Conservation (phyloP, 2,888 invertebrate species). For the Euclidia mi region DNA sequence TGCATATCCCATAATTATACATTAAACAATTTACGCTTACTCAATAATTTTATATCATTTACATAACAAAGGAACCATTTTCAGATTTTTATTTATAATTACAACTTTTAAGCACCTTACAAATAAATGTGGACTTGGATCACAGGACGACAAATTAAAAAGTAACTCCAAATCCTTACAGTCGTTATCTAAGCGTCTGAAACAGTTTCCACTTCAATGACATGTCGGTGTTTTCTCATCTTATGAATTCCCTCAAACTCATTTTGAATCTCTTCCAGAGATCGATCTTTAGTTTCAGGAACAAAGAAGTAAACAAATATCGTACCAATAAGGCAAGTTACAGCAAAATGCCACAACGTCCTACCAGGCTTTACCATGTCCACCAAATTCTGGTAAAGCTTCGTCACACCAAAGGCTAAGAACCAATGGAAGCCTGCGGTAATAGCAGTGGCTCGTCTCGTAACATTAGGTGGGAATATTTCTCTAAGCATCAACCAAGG, state of each 20-base stretch:
- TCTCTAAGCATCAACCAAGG: conserved; percentile 93
- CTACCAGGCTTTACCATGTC: conserved; percentile 89
- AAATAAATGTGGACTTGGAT: conserved; percentile 16
- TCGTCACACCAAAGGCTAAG: conserved; percentile 91
- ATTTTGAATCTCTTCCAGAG: conserved; percentile 88
- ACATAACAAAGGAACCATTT: neutral
- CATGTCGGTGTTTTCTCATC: conserved; percentile 80
- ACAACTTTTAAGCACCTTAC: too few species aligned
- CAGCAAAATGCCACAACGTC: conserved; percentile 92
- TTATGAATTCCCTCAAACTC: conserved; percentile 85
- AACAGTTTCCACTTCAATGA: conserved; percentile 82
- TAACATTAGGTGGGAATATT: conserved; percentile 91
- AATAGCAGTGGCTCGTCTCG: conserved; percentile 91
- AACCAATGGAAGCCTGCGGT: conserved; percentile 93
- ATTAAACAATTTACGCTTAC: conserved; percentile 47
- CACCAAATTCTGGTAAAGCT: conserved; percentile 91
- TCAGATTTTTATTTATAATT: conserved; percentile 6
- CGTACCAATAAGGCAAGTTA: conserved; percentile 89
- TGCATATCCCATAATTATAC: conserved; percentile 39
- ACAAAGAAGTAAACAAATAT: conserved; percentile 92
- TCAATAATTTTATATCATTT: conserved; percentile 28
- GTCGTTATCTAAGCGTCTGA: conserved; percentile 67
- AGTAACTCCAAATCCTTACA: conserved; percentile 33
- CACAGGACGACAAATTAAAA: neutral
- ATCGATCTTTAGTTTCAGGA: conserved; percentile 92